Percentiles rank a stretch among this genome's conserved stretches.
These are phyloP conservation scores for Catharus fuscescens DNA, from an alignment of 2,113 vertebrate genomes.

Conservation along the genomic window DNA sequence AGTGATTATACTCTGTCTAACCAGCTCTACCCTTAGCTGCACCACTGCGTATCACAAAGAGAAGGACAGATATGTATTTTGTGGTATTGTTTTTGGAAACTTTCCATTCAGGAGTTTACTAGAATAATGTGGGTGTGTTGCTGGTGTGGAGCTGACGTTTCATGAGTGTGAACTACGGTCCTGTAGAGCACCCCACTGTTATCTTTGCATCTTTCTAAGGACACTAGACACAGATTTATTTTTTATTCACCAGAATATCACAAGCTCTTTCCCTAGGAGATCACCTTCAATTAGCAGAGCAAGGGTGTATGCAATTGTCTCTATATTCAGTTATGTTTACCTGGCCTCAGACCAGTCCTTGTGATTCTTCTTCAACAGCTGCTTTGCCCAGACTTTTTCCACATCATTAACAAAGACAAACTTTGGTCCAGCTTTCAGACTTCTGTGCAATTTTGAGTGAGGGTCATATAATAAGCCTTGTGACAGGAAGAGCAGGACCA, in stretches of 20 bases:
- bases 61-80: slow-evolving; percentile 50
- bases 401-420: neutral
- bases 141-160: neutral
- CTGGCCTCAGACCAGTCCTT: neutral
- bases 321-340: neutral
- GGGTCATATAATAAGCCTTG: neutral
- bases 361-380: neutral
- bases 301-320: neutral
- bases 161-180: neutral
- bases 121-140: slow-evolving; percentile 32
- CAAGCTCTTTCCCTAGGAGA: neutral
- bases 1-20: slow-evolving; percentile 75
- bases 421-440: neutral
- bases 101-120: slow-evolving; percentile 52
- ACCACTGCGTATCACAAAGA: slow-evolving; percentile 54
- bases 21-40: slow-evolving; percentile 59
- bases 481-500: neutral
- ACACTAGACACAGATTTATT: neutral
- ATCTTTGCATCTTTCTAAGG: neutral
- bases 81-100: slow-evolving; percentile 71
- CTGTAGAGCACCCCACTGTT: neutral
- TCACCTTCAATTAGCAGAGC: neutral
- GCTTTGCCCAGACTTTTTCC: neutral
- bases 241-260: neutral
- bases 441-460: neutral